Evolutionary conservation across 2,888 invertebrate genomes (phyloP).

Genomic region (Melinaea marsaeus): DNA sequence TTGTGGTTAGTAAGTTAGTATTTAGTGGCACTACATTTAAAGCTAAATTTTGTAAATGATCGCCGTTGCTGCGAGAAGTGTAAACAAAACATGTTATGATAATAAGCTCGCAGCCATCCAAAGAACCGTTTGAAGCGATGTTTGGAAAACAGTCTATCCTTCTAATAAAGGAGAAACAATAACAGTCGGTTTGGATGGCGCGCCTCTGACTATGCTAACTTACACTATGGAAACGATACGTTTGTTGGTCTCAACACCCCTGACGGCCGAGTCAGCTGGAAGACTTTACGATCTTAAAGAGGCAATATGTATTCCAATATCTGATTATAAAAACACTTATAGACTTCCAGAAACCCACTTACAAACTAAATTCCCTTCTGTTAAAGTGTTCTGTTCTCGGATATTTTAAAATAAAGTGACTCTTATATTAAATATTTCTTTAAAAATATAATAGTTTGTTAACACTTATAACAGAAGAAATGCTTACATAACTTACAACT

Average conservation of each 20-base stretch:
- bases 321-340: conserved; percentile 17
- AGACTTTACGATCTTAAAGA: conserved; percentile 48
- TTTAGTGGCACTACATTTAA: too few relatives aligned
- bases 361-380: conserved; percentile 65
- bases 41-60: conserved; percentile 17
- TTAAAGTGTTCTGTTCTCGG: conserved; percentile 35
- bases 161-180: conserved; percentile 63
- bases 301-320: conserved; percentile 8
- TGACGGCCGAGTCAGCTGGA: conserved; percentile 74
- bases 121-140: conserved; percentile 68
- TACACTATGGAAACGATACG: conserved; percentile 74
- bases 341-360: conserved; percentile 73
- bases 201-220: conserved; percentile 59
- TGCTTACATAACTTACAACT: conserved; percentile 29
- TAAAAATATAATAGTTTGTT: conserved; percentile 8
- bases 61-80: conserved; percentile 60
- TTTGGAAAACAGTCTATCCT: conserved; percentile 71
- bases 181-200: conserved; percentile 63
- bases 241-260: conserved; percentile 74
- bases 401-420: conserved; percentile 6
- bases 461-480: conserved; percentile 29
- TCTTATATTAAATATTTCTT: conserved; percentile 7
- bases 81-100: conserved; percentile 76
- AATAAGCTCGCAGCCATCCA: conserved; percentile 70
- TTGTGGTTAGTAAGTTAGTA: conserved; percentile 71